Conservation (phyloP, 2,888 invertebrate genomes). For the Eilema depressum region DNA sequence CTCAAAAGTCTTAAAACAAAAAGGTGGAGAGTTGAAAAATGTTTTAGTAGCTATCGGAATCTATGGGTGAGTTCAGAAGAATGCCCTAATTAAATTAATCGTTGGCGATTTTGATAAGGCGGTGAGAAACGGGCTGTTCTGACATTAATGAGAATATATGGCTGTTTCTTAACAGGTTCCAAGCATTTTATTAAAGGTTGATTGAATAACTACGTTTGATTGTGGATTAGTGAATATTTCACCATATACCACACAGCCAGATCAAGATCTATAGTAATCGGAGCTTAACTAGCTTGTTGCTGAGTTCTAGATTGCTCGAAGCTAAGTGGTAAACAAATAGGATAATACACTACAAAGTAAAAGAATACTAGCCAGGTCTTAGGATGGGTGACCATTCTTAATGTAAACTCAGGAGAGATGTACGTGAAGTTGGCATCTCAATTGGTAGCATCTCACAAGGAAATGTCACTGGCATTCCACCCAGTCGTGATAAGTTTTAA, state of each 20-base stretch:
- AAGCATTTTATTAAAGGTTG: slow-evolving; percentile 27
- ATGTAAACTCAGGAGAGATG: too few relatives aligned
- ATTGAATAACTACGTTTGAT: slow-evolving; percentile 35
- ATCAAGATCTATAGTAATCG: neutral
- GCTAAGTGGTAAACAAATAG: too few relatives aligned
- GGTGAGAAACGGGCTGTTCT: slow-evolving; percentile 71
- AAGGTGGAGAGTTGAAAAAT: slow-evolving; percentile 66
- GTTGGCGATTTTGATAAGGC: slow-evolving; percentile 73
- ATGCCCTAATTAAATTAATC: slow-evolving; percentile 85
- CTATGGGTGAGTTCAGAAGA: slow-evolving; percentile 73
- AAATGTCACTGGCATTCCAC: too few relatives aligned
- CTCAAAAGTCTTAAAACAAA: slow-evolving; percentile 60
- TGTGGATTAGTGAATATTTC: slow-evolving; percentile 24
- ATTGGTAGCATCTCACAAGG: too few relatives aligned
- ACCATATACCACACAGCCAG: neutral
- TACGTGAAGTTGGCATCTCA: too few relatives aligned
- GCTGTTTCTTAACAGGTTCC: slow-evolving; percentile 42
- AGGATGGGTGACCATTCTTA: too few relatives aligned
- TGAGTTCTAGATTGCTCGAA: neutral
- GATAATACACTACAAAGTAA: too few relatives aligned
- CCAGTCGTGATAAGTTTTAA: too few relatives aligned
- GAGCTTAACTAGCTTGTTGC: neutral
- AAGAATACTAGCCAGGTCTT: too few relatives aligned
- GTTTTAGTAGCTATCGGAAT: slow-evolving; percentile 72
- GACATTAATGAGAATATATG: slow-evolving; percentile 81